Evolutionary conservation across 2,888 invertebrate species (phyloP).

Genomic region (Latrodectus hesperus): DNA sequence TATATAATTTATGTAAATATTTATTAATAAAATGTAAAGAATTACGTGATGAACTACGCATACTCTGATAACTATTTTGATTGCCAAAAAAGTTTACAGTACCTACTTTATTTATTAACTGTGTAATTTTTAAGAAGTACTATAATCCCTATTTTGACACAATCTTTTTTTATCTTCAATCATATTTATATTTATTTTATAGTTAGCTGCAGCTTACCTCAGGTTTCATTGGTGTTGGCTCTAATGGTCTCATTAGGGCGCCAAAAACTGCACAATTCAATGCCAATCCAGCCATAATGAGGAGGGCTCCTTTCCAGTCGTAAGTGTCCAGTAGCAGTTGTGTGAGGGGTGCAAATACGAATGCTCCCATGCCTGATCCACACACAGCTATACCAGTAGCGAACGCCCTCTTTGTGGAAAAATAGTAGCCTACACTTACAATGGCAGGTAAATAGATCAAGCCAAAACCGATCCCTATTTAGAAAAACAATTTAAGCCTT

Average conservation of each 20-base stretch:
- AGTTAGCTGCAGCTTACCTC: neutral
- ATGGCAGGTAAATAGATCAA: conserved; percentile 97
- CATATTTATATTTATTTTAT: neutral
- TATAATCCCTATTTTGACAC: too few relatives aligned
- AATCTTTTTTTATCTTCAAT: too few relatives aligned
- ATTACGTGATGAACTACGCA: too few relatives aligned
- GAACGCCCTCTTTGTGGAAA: conserved; percentile 93
- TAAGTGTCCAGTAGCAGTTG: conserved; percentile 85
- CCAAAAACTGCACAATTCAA: conserved; percentile 74
- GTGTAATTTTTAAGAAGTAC: too few relatives aligned
- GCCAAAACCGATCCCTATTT: conserved; percentile 90
- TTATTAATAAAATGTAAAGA: too few relatives aligned
- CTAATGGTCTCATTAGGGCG: conserved; percentile 77
- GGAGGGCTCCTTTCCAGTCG: conserved; percentile 91
- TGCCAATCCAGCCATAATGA: conserved; percentile 78
- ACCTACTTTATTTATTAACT: too few relatives aligned
- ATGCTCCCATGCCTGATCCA: conserved; percentile 96
- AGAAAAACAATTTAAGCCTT: too few relatives aligned
- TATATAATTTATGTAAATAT: too few relatives aligned
- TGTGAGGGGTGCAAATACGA: conserved; percentile 94
- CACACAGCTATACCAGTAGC: conserved; percentile 91
- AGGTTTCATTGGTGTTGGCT: neutral
- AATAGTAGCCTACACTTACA: conserved; percentile 97
- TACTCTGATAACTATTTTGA: too few relatives aligned
- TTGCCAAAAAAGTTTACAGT: too few relatives aligned